Evolutionary conservation across 2,113 vertebrate genomes (phyloP).

Genomic region (Ifrita kowaldi): DNA sequence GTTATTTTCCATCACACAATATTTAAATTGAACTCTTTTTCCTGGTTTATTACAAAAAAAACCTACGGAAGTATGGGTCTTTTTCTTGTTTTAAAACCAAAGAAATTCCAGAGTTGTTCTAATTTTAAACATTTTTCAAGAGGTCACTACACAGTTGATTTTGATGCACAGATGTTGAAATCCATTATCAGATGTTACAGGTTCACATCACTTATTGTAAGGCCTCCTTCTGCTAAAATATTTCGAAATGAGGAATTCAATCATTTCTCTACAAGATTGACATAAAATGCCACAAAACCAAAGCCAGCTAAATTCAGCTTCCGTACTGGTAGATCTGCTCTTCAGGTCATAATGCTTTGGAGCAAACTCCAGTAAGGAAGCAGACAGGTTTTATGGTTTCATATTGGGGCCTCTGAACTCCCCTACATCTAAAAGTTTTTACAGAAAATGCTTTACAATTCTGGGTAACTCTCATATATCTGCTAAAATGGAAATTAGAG

Average conservation of each 20-base stretch:
- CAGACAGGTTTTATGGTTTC: background rate
- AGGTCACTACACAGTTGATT: background rate
- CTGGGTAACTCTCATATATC: background rate
- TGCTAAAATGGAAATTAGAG: background rate
- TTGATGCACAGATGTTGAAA: background rate
- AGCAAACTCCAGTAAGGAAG: background rate
- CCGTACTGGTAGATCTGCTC: background rate
- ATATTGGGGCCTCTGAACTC: background rate
- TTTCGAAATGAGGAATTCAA: background rate
- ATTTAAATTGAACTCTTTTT: background rate
- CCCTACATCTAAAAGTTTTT: background rate
- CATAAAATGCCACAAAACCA: background rate
- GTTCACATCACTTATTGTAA: background rate
- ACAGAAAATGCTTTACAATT: background rate
- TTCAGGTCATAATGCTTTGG: background rate
- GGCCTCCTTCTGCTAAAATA: background rate
- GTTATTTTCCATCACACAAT: background rate
- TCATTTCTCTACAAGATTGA: background rate
- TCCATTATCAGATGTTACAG: background rate
- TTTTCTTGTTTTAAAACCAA: background rate
- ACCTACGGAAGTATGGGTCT: rapidly evolving
- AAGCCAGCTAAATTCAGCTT: background rate
- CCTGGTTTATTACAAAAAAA: background rate
- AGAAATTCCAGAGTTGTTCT: background rate
- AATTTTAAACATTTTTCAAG: background rate